phyloP scores from a whole-genome alignment of 2,797 vertebrate species.

The Cuculus canorus region DNA sequence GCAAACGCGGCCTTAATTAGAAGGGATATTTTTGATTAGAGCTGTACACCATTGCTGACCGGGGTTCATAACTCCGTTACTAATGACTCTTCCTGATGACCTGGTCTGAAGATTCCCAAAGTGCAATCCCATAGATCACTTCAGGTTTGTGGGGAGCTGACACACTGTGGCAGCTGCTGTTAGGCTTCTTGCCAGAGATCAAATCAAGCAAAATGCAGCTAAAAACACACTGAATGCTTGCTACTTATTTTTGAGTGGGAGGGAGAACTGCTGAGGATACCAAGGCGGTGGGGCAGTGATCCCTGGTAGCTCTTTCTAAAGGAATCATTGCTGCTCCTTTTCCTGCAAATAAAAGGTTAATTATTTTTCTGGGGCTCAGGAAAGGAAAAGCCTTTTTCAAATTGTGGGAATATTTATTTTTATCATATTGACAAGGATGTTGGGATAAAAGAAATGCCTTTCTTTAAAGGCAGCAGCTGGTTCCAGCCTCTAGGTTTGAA shows the following conservation, averaged over 20 bases:
- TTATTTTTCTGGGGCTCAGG: background rate
- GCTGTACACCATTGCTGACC: background rate
- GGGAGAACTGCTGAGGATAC: background rate
- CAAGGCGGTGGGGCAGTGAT: background rate
- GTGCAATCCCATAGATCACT: background rate
- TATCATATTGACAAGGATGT: background rate
- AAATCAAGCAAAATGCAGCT: background rate
- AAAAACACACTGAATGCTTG: background rate
- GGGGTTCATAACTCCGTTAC: background rate
- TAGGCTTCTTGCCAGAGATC: background rate
- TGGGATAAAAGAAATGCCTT: constrained; percentile 17
- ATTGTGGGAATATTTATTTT: constrained; percentile 56
- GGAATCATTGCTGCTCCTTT: background rate
- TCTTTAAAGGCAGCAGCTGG: constrained; percentile 43
- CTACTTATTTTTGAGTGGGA: background rate
- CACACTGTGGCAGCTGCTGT: background rate
- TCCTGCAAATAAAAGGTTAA: constrained; percentile 7
- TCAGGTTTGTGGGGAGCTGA: background rate
- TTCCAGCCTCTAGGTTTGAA: constrained; percentile 50
- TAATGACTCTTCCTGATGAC: constrained; percentile 35
- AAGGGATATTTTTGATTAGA: constrained; percentile 20
- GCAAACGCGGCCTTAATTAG: constrained; percentile 48
- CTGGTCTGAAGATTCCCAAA: constrained; percentile 32
- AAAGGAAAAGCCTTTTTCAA: background rate
- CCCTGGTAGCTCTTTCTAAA: background rate